These are phyloP conservation scores for Forbesichthys agassizii DNA, from an alignment of 2,113 vertebrate species.

Conservation along the genomic window DNA sequence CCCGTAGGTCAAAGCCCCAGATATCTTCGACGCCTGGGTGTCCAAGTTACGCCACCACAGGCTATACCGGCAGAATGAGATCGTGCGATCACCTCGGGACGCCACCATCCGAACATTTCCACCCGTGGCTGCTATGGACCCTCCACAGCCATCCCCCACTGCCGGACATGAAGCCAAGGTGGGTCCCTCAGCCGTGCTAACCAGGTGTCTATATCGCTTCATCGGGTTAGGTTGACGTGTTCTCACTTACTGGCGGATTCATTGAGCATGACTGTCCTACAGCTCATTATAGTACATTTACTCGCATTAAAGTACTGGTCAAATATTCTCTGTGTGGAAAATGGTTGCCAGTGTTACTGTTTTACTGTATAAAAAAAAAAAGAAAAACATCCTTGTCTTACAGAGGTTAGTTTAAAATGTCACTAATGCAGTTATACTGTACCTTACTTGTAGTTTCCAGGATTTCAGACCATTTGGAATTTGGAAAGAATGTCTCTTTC, in stretches of 20 bases:
- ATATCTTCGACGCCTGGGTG: conserved; percentile 96
- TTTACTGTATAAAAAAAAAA: not conserved
- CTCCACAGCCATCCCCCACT: conserved; percentile 84
- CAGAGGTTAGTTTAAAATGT: not conserved
- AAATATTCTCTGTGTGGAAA: not conserved
- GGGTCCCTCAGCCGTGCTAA: not conserved
- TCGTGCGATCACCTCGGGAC: conserved; percentile 93
- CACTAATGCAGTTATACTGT: not conserved
- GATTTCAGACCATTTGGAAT: too few relatives aligned
- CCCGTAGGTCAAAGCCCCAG: conserved; percentile 93
- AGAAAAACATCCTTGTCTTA: not conserved
- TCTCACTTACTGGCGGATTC: not conserved
- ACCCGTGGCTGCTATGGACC: conserved; percentile 83
- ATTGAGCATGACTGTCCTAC: not conserved
- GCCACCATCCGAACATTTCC: conserved; percentile 92
- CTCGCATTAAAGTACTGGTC: not conserved
- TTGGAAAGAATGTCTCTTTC: too few relatives aligned
- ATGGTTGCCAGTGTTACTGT: not conserved
- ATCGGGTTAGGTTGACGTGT: not conserved
- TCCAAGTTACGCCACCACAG: conserved; percentile 93
- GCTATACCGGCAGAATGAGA: conserved; percentile 96
- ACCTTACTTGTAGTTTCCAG: not conserved
- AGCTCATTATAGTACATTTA: not conserved
- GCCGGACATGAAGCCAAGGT: conserved; percentile 87
- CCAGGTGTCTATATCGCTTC: not conserved